phyloP scores from a whole-genome alignment of 2,113 vertebrate genomes.

The Microcebus murinus region DNA sequence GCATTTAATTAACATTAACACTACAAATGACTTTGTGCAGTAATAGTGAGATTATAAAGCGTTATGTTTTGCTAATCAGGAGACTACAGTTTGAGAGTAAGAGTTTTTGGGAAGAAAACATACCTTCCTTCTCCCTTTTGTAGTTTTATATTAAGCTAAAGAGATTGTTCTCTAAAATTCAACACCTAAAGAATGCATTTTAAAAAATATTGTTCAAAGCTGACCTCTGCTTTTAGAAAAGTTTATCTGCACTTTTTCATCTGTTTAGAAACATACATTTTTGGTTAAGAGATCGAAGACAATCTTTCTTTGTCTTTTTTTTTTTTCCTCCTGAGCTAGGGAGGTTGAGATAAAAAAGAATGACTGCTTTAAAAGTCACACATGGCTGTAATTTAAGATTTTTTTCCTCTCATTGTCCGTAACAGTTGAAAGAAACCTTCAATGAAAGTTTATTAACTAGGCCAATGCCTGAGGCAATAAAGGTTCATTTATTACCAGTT shows the following conservation, averaged over 20 bases:
- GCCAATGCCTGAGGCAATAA: slow-evolving; percentile 90
- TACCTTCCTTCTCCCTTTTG: slow-evolving; percentile 34
- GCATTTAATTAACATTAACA: slow-evolving; percentile 18
- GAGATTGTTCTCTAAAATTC: slow-evolving; percentile 67
- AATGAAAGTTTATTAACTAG: slow-evolving; percentile 94
- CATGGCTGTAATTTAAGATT: slow-evolving; percentile 93
- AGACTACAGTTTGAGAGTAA: slow-evolving; percentile 61
- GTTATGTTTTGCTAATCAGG: slow-evolving; percentile 70
- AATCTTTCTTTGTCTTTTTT: slow-evolving; percentile 85
- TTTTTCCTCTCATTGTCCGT: slow-evolving; percentile 89
- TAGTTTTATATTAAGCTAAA: slow-evolving; percentile 48
- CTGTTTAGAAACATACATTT: slow-evolving; percentile 88
- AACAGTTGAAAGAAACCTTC: slow-evolving; percentile 94
- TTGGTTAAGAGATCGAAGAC: slow-evolving; percentile 89
- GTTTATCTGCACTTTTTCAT: slow-evolving; percentile 87
- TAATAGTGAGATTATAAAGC: background rate
- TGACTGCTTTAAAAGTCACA: slow-evolving; percentile 91
- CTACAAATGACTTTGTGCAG: background rate
- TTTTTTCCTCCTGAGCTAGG: slow-evolving; percentile 78
- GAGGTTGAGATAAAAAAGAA: slow-evolving; percentile 91
- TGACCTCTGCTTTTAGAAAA: slow-evolving; percentile 85
- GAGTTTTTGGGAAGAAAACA: slow-evolving; percentile 14
- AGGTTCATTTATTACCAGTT: slow-evolving; percentile 92
- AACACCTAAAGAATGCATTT: slow-evolving; percentile 77
- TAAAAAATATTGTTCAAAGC: slow-evolving; percentile 82